Base-by-base conservation (phyloP, 1,140 invertebrate genomes). In the Drosophila albomicans region DNA sequence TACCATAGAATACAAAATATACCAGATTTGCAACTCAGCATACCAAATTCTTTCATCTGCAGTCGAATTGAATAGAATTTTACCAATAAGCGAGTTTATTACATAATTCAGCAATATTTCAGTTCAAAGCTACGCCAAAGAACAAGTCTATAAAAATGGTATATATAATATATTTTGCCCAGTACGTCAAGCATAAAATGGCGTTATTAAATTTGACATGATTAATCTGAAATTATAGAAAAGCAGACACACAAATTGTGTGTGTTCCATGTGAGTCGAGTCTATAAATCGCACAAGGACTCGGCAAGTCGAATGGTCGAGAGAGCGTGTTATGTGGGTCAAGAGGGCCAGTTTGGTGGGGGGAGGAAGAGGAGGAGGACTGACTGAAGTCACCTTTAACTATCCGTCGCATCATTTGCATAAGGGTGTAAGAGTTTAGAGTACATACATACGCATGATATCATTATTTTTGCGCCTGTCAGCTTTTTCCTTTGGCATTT, bases 401-500 rank as follows among this genome's bases (percentile, higher is more conserved):
- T 71, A 56, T 66, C 62, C 1, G 49, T 13, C 69, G 32, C 69
- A 57, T 57, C 32, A 49, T 71, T 71, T 71, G 62, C 69, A 71
- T 63, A 51, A 16, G 32, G 30, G 32, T 20, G 11, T 25, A 35
- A 49, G 28, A 41, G 8, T 3, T 7, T 28, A 15, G 45, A 56
- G 43, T 58, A 72, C 62, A 72, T 13, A 59, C 56, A 41, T 61
- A 25, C 49, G 28, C 35, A 48, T 11, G 61, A 79, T 66, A 62
- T 66, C 56, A 70, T 82, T 79, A 75, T 70, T 78, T 41, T 76
- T 52, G 35, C 54, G 59, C 54, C 59, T 58, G 67, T 71, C 43
- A 62, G 51, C 59, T 48, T 59, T 46, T 59, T 46, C 13, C 49
- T 73, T 71, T 64, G 28, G 48, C 35, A 49, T 65, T 58, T 32